Conservation (phyloP, 2,888 invertebrate genomes). For the Macrosoma leucophasiata region DNA sequence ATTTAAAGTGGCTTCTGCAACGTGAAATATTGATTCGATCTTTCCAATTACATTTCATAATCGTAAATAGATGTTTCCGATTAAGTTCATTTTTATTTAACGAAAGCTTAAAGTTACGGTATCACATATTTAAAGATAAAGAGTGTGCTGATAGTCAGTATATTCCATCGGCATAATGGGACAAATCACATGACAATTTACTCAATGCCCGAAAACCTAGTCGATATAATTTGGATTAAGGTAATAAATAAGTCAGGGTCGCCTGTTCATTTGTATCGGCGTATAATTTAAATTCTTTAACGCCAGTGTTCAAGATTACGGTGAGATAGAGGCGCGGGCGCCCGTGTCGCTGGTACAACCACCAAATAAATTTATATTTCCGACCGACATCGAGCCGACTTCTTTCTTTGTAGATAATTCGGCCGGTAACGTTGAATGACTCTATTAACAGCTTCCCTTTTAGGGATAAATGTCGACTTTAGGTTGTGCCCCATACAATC, state of each 20-base stretch:
- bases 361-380: conserved; percentile 75
- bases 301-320: conserved; percentile 76
- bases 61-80: no score
- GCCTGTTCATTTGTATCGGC: conserved; percentile 73
- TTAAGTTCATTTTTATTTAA: not conserved
- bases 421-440: conserved; percentile 74
- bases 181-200: conserved; percentile 61
- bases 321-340: conserved; percentile 69
- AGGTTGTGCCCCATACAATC: conserved; percentile 41
- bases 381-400: conserved; percentile 63
- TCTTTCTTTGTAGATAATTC: conserved; percentile 75
- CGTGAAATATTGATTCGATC: not conserved
- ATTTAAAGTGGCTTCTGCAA: conserved; percentile 5
- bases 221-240: conserved; percentile 72
- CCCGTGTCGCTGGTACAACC: conserved; percentile 68
- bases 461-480: conserved; percentile 71
- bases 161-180: conserved; percentile 41
- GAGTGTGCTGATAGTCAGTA: conserved; percentile 27
- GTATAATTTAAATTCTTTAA: conserved; percentile 76
- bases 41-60: not conserved
- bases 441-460: conserved; percentile 77
- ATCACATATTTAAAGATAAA: conserved; percentile 11
- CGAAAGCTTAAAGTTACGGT: not conserved
- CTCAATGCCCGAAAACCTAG: conserved; percentile 57
- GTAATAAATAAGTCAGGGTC: conserved; percentile 69